phyloP scores from a whole-genome alignment of 2,797 vertebrate species.

The Crax fasciolata region DNA sequence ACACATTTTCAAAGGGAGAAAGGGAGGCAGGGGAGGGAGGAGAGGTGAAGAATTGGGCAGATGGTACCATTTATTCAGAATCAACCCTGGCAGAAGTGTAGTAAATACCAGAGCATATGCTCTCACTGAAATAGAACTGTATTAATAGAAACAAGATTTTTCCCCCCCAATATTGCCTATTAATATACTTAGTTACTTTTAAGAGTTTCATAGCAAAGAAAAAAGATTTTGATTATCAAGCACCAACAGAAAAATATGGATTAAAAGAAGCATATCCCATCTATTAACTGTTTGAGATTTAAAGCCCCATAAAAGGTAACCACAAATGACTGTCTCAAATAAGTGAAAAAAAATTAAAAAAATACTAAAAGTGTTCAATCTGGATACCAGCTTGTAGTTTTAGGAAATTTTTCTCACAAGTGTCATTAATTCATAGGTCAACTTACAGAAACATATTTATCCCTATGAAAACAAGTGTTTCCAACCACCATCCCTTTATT shows the following conservation, averaged over 20 bases:
- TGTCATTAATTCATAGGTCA: neutral
- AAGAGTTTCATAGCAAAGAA: neutral
- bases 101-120: slow-evolving; percentile 9
- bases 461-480: neutral
- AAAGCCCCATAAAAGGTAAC: neutral
- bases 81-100: slow-evolving; percentile 6
- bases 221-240: neutral
- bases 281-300: neutral
- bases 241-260: neutral
- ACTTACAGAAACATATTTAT: neutral
- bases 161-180: neutral
- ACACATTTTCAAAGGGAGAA: neutral
- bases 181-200: neutral
- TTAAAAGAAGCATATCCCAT: neutral
- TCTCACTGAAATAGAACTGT: neutral
- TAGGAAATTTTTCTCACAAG: rapidly evolving
- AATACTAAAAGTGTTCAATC: neutral
- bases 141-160: slow-evolving; percentile 6
- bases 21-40: neutral
- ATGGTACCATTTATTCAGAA: neutral
- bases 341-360: neutral
- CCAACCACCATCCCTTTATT: neutral
- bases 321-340: neutral
- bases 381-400: neutral
- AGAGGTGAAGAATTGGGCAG: neutral